Evolutionary conservation across 2,888 invertebrate species (phyloP).

Genomic region (Clivina fossor): DNA sequence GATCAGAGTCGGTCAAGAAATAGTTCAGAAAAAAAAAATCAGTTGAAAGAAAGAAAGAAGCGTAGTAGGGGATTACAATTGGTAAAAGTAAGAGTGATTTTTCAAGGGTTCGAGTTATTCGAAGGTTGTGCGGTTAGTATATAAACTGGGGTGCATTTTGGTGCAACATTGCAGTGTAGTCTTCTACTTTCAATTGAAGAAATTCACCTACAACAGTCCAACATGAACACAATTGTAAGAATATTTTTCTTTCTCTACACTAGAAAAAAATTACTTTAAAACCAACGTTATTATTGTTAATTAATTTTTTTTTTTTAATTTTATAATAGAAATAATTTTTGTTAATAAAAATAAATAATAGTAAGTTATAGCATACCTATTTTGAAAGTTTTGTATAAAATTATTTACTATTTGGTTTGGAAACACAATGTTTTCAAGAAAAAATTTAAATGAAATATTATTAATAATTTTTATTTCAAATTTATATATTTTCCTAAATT

Average conservation of each 20-base stretch:
- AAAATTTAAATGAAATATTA: too few species aligned
- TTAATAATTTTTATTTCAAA: too few species aligned
- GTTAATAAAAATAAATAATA: too few species aligned
- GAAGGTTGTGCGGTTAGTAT: conserved; percentile 21
- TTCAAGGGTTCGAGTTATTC: conserved; percentile 12
- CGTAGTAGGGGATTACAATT: conserved; percentile 9
- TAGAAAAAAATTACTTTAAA: too few species aligned
- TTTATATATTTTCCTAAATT: too few species aligned
- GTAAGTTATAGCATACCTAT: too few species aligned
- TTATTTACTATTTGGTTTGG: too few species aligned
- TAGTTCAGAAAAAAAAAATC: conserved; percentile 9
- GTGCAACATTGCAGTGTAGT: conserved; percentile 17
- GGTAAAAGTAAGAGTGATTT: conserved; percentile 29
- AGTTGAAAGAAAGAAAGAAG: conserved; percentile 1
- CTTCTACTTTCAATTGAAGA: not conserved
- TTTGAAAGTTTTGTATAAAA: too few species aligned
- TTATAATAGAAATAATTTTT: conserved; percentile 1
- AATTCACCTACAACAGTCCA: conserved; percentile 16
- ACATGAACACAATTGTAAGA: conserved; percentile 28
- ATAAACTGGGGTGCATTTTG: conserved; percentile 12
- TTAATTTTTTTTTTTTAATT: not conserved
- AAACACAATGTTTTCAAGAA: too few species aligned
- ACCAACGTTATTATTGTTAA: too few species aligned
- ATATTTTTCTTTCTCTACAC: not conserved
- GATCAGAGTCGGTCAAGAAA: conserved; percentile 9